phyloP scores from a whole-genome alignment of 2,797 vertebrate species.

The Allenopithecus nigroviridis region DNA sequence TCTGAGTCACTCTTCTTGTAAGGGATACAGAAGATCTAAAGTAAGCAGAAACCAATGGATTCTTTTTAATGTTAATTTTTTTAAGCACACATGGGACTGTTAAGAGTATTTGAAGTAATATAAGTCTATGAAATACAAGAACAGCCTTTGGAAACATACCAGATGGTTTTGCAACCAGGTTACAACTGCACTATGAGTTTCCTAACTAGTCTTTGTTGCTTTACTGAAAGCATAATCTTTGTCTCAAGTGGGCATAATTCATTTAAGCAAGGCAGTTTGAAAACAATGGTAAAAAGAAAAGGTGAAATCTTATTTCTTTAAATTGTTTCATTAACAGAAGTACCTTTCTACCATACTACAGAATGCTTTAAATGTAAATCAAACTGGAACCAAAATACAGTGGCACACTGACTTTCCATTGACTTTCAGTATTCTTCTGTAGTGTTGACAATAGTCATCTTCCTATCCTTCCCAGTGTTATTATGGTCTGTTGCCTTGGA shows the following conservation, averaged over 20 bases:
- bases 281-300: slow-evolving; percentile 62
- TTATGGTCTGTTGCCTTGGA: background rate
- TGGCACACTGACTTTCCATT: slow-evolving; percentile 7
- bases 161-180: slow-evolving; percentile 73
- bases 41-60: slow-evolving; percentile 52
- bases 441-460: background rate
- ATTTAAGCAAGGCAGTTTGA: slow-evolving; percentile 55
- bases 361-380: slow-evolving; percentile 38
- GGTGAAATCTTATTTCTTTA: slow-evolving; percentile 34
- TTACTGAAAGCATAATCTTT: slow-evolving; percentile 58
- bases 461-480: background rate
- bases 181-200: slow-evolving; percentile 64
- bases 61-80: slow-evolving; percentile 52
- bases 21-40: slow-evolving; percentile 59
- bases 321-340: slow-evolving; percentile 55
- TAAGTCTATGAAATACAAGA: slow-evolving; percentile 65
- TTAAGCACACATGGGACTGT: slow-evolving; percentile 61
- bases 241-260: slow-evolving; percentile 66
- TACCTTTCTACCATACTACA: background rate
- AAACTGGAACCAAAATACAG: background rate
- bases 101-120: slow-evolving; percentile 57
- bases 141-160: slow-evolving; percentile 61
- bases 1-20: slow-evolving; percentile 13
- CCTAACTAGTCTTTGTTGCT: slow-evolving; percentile 40
- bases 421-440: slow-evolving; percentile 35